phyloP scores from a whole-genome alignment of 2,797 vertebrate genomes.

The Anniella stebbinsi region DNA sequence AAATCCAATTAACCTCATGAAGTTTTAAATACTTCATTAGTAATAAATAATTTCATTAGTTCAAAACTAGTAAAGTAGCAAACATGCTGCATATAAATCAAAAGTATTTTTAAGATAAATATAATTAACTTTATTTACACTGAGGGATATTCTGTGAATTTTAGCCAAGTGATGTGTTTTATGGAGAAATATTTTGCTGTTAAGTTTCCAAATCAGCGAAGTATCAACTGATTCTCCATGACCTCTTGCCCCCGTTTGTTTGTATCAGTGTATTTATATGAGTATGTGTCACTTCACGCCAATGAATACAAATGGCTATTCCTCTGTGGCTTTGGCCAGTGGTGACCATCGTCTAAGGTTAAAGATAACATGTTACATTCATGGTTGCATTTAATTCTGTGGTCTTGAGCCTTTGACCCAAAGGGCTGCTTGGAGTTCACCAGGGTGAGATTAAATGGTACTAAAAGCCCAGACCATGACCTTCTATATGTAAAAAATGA shows the following conservation, averaged over 20 bases:
- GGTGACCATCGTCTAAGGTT: conserved; percentile 58
- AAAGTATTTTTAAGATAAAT: background rate
- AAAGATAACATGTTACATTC: conserved; percentile 61
- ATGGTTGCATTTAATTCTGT: conserved; percentile 74
- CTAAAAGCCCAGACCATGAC: conserved; percentile 63
- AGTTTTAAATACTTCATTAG: background rate
- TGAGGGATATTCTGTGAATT: conserved; percentile 5
- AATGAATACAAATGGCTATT: conserved; percentile 53
- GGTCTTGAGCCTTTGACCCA: conserved; percentile 73
- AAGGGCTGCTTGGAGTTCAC: conserved; percentile 54
- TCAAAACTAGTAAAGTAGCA: conserved; percentile 5
- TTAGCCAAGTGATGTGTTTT: conserved; percentile 1
- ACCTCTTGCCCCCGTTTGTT: background rate
- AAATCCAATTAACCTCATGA: background rate
- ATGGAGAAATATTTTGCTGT: background rate
- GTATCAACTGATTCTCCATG: conserved; percentile 20
- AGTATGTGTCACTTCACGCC: conserved; percentile 47
- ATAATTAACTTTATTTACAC: background rate
- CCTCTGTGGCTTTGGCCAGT: conserved; percentile 44
- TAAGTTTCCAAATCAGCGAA: conserved; percentile 8
- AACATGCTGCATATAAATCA: background rate
- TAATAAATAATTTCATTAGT: background rate
- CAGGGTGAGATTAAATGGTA: conserved; percentile 69
- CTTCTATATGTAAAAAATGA: conserved; percentile 76
- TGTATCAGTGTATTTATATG: conserved; percentile 10